A percentile compares a stretch with the other conserved stretches of the same genome.
phyloP scores from a whole-genome alignment of 2,888 invertebrate species.

The Rhagonycha lutea region DNA sequence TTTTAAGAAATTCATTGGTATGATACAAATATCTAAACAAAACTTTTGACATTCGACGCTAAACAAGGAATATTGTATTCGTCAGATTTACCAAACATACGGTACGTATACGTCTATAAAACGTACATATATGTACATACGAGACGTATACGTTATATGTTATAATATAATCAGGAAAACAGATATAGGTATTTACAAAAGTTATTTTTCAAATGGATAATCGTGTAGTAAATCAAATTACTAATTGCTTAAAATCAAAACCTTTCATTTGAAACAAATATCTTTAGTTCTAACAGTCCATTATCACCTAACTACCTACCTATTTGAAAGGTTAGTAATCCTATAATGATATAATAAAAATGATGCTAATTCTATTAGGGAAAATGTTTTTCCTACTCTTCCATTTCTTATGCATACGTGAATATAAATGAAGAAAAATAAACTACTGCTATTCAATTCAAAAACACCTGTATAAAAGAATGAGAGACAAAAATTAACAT shows the following conservation, averaged over 20 bases:
- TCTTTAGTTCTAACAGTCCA: constrained; percentile 1
- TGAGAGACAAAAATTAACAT: constrained; percentile 57
- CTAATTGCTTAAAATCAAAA: neutral
- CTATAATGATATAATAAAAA: neutral
- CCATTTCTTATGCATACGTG: neutral
- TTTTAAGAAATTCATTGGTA: too few species aligned
- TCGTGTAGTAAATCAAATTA: neutral
- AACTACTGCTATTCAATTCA: constrained; percentile 45
- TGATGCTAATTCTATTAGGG: neutral
- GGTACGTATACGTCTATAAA: neutral
- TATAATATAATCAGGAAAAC: neutral
- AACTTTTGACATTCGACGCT: too few species aligned
- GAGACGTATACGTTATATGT: neutral
- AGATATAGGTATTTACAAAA: neutral
- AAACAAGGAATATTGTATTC: too few species aligned
- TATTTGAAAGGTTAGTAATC: neutral
- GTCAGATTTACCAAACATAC: neutral
- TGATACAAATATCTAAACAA: too few species aligned
- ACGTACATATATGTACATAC: neutral
- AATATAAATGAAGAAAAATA: constrained; percentile 14
- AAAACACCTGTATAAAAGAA: constrained; percentile 56
- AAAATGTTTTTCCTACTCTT: neutral
- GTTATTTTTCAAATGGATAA: neutral
- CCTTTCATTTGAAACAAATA: neutral
- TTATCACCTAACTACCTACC: neutral